Evolutionary conservation across 2,888 invertebrate species (phyloP).

Genomic region (Lithophane semibrunnea): DNA sequence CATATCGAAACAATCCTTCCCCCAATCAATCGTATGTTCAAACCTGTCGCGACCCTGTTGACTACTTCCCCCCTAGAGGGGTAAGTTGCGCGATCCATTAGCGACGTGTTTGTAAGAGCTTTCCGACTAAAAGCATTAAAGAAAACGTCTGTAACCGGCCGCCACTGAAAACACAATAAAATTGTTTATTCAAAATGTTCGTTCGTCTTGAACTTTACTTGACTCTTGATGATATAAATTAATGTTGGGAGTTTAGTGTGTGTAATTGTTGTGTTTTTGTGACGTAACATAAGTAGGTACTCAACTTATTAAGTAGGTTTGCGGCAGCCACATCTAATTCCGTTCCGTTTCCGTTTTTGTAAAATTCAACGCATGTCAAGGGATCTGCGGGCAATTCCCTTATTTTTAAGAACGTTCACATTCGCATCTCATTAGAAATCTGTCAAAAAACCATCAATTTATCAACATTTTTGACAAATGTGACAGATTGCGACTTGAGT

Average conservation of each 20-base stretch:
- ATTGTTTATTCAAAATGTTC: constrained; percentile 75
- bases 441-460: too few species aligned
- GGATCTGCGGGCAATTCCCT: too few species aligned
- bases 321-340: neutral
- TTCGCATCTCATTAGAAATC: too few species aligned
- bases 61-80: constrained; percentile 11
- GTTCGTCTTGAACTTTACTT: constrained; percentile 65
- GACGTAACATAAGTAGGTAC: neutral
- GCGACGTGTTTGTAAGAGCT: constrained; percentile 52
- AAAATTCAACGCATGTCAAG: too few species aligned
- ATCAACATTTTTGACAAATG: too few species aligned
- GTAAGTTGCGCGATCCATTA: constrained; percentile 58
- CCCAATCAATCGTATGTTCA: constrained; percentile 36
- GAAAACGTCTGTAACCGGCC: constrained; percentile 59
- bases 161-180: constrained; percentile 48
- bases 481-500: too few species aligned
- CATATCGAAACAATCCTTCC: constrained; percentile 13
- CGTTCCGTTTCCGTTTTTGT: neutral
- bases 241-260: neutral
- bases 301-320: neutral
- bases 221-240: constrained; percentile 34
- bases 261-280: neutral
- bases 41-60: constrained; percentile 25
- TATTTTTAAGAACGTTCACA: too few species aligned
- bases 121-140: constrained; percentile 66